These are phyloP conservation scores for Shinisaurus crocodilurus DNA, from an alignment of 2,113 vertebrate genomes.

Conservation along the genomic window DNA sequence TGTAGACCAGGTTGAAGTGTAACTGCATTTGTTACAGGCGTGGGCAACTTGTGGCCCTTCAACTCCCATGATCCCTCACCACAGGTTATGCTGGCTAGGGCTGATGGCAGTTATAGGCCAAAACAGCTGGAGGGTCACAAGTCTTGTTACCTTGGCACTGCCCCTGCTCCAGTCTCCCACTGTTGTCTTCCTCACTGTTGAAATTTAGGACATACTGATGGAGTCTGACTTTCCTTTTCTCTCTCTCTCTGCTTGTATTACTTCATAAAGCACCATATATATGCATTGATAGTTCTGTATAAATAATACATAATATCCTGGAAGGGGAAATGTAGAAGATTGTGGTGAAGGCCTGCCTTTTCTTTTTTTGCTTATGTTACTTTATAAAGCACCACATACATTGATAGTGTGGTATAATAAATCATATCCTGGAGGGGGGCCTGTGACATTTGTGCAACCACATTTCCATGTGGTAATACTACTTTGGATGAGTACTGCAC, in stretches of 20 bases:
- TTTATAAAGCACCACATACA: not conserved
- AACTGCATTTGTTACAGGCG: not conserved
- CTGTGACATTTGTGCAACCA: no score
- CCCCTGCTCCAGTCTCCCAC: not conserved
- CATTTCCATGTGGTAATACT: not conserved
- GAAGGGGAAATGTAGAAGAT: not conserved
- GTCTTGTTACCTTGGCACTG: not conserved
- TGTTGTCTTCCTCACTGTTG: not conserved
- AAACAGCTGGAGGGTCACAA: no score
- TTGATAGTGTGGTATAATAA: no score
- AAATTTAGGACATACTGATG: not conserved
- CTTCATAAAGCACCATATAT: not conserved
- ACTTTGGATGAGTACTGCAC: not conserved
- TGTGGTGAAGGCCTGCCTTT: not conserved
- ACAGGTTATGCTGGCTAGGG: no score
- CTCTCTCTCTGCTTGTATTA: not conserved
- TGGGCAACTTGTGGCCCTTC: no score
- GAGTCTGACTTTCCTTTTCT: no score
- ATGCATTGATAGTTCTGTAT: not conserved
- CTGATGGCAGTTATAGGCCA: no score
- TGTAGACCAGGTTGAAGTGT: not conserved
- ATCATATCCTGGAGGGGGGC: no score
- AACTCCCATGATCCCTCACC: no score
- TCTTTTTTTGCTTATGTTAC: no score
- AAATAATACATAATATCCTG: not conserved